Evolutionary conservation across 1,140 invertebrate genomes (phyloP).

Genomic region (Helicoverpa armigera): DNA sequence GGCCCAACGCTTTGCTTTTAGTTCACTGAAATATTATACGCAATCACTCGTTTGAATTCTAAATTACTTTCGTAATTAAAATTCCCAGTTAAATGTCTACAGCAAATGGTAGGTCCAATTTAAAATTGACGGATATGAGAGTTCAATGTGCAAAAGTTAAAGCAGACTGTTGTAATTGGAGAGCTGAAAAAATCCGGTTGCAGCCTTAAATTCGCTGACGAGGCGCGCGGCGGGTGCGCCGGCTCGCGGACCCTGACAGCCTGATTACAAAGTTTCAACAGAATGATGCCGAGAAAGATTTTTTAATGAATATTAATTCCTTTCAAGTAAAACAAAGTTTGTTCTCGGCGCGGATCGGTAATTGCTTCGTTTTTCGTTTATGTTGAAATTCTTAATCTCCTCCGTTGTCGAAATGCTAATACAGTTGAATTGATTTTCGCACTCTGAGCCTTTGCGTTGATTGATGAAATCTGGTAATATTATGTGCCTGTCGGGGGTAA

Average conservation of each 20-base stretch:
- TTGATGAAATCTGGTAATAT: conserved; percentile 50
- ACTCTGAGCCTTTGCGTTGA: conserved; percentile 51
- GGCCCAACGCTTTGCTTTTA: conserved; percentile 58
- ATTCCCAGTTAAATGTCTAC: conserved; percentile 45
- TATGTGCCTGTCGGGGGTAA: conserved; percentile 37
- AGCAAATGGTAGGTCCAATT: conserved; percentile 38
- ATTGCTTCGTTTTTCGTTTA: conserved; percentile 81
- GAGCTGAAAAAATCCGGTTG: conserved; percentile 68
- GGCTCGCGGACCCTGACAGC: conserved; percentile 57
- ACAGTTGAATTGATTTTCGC: conserved; percentile 53
- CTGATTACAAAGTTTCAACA: conserved; percentile 84
- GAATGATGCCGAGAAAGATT: conserved; percentile 82
- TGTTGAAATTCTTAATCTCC: conserved; percentile 72
- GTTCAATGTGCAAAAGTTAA: conserved; percentile 59
- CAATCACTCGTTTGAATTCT: conserved; percentile 58
- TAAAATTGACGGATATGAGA: conserved; percentile 52
- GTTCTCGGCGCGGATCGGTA: conserved; percentile 78
- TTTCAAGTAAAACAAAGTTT: conserved; percentile 83
- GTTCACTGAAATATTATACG: conserved; percentile 63
- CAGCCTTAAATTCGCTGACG: conserved; percentile 77
- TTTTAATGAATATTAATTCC: conserved; percentile 86
- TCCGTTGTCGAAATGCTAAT: conserved; percentile 68
- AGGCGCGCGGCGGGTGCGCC: conserved; percentile 54
- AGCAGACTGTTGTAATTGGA: conserved; percentile 70
- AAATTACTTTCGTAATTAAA: conserved; percentile 62